A percentile compares a stretch with the other conserved stretches of the same genome.
These are phyloP conservation scores for Arctopsyche grandis DNA, from an alignment of 1,140 invertebrate genomes.

Conservation along the genomic window DNA sequence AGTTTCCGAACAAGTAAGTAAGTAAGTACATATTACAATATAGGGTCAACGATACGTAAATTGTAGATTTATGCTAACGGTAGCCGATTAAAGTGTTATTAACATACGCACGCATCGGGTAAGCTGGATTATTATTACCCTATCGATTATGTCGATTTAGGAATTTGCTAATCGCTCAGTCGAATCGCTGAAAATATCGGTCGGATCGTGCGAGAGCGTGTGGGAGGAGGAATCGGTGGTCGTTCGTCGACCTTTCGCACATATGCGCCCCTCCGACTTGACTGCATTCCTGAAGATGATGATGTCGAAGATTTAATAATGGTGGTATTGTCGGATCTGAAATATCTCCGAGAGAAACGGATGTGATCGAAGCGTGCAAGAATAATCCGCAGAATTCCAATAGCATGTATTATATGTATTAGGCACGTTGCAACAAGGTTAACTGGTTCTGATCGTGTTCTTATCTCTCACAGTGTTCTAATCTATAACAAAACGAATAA, in stretches of 20 bases:
- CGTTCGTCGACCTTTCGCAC: slow-evolving; percentile 21
- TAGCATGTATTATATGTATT: no score
- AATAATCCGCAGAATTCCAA: no score
- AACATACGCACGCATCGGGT: no score
- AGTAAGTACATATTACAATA: neutral
- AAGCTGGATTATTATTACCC: neutral
- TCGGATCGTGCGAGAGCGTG: neutral
- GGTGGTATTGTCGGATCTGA: neutral
- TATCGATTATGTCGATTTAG: slow-evolving; percentile 11
- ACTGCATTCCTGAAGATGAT: slow-evolving; percentile 34
- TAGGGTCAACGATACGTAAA: neutral
- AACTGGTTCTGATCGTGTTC: no score
- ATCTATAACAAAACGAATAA: neutral
- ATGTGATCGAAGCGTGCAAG: neutral
- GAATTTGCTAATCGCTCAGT: slow-evolving; percentile 23
- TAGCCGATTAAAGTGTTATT: neutral
- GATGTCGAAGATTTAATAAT: neutral
- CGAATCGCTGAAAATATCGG: slow-evolving; percentile 17
- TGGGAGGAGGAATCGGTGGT: slow-evolving; percentile 26
- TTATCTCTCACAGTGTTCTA: no score
- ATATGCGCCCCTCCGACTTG: neutral
- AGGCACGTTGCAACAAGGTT: no score
- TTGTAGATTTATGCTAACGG: neutral
- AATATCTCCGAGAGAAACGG: neutral
- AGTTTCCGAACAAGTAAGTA: neutral